Evolutionary conservation across 2,113 vertebrate species (phyloP), one percentile per base, ranked within the genome.

Genomic region (Pteruthius melanotis): DNA sequence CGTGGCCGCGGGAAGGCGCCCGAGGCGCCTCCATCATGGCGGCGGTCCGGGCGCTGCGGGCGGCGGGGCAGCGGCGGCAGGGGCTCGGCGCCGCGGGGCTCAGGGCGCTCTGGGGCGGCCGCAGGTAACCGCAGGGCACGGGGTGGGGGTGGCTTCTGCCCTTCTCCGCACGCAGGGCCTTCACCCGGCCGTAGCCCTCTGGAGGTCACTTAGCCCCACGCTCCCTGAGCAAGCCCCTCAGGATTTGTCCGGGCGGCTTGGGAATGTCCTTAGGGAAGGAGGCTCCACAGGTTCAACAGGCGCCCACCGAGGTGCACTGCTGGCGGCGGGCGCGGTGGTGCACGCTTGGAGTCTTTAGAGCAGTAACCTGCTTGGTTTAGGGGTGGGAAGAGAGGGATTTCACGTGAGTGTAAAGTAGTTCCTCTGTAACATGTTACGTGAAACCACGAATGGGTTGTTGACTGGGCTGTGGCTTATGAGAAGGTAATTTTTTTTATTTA

Each of bases 371-470:
- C 17, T 31, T 19, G 16, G 11, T 2, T n/a, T 31, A 23, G n/a
- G n/a, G 10, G 4, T 39, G 22, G 28, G 10, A 24, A 9, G 10
- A 12, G 15, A 30, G 39, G 2, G 15, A 17, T 42, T 56, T 66
- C 27, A 6, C 3, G 7, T 6, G 15, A 35, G 4, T 15, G 37
- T 13, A 22, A 20, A 54, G 2, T 1, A 12, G 1, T 30, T 69
- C 18, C 10, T 45, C 6, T 45, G 2, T 23, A 24, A 8, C 20
- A 6, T 27, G 21, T 12, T 31, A 10, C 13, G 6, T 44, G 64
- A 35, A 85, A 20, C 24, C 5, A 1, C 12, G 5, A 24, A 18
- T 13, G 13, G 10, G 11, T 1, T 42, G 37, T 19, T 57, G 22
- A 4, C n/a, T 50, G 9, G 17, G 2, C 6, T 47, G 40, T 15